Conservation (phyloP, 2,113 vertebrate genomes). For the Gasterosteus aculeatus region DNA sequence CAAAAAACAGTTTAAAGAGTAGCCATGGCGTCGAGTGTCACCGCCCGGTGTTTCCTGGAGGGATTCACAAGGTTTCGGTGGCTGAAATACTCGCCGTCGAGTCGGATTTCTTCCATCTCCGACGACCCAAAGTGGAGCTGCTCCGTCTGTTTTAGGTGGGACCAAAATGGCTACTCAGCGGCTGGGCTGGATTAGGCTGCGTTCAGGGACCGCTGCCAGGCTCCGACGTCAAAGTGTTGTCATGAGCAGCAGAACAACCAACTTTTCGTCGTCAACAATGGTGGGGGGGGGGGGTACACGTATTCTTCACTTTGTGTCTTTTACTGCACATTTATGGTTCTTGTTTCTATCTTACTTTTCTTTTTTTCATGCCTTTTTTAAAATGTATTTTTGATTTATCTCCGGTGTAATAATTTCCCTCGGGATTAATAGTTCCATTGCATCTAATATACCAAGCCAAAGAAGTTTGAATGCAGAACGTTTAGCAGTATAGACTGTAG, state of each 20-base stretch:
- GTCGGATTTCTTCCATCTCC: constrained; percentile 79
- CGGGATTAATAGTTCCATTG: too few relatives aligned
- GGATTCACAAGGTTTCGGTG: constrained; percentile 34
- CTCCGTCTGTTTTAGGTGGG: constrained; percentile 73
- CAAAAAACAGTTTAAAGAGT: constrained; percentile 26
- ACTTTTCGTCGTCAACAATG: neutral
- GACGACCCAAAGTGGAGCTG: constrained; percentile 67
- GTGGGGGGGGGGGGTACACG: neutral
- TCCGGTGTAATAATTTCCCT: too few relatives aligned
- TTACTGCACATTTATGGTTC: too few relatives aligned
- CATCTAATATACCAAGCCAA: too few relatives aligned
- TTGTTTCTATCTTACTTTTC: too few relatives aligned
- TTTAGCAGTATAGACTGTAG: neutral
- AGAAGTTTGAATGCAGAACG: neutral
- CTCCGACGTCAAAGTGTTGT: constrained; percentile 16
- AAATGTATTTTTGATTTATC: too few relatives aligned
- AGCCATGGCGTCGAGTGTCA: constrained; percentile 38
- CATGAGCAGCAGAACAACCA: neutral
- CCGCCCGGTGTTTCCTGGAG: neutral
- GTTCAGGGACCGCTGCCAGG: constrained; percentile 44
- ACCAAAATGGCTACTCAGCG: constrained; percentile 93
- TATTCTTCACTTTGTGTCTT: too few relatives aligned
- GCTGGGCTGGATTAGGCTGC: constrained; percentile 74
- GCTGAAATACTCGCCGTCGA: constrained; percentile 56
- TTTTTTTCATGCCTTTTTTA: too few relatives aligned